Conservation (phyloP, 2,888 invertebrate genomes). For the Dolichopus griseipennis region DNA sequence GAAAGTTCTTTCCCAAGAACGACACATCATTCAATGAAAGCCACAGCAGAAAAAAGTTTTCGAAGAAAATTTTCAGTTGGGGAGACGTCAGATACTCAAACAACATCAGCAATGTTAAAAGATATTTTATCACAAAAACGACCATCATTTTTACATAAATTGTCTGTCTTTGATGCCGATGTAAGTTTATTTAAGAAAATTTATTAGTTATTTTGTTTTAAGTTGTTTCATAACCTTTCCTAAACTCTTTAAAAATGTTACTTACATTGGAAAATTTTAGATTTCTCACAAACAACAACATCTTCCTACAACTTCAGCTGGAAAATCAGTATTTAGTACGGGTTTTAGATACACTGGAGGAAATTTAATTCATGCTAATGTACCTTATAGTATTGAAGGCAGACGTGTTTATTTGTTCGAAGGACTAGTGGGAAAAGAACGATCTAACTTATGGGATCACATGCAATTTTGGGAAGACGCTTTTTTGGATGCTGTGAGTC, state of each 20-base stretch:
- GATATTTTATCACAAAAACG: slow-evolving; percentile 90
- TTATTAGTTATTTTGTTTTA: background rate
- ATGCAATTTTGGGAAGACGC: slow-evolving; percentile 99
- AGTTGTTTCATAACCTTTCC: too few species aligned
- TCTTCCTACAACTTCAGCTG: slow-evolving; percentile 51
- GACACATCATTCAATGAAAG: slow-evolving; percentile 51
- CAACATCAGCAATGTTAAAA: slow-evolving; percentile 85
- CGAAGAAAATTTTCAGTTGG: slow-evolving; percentile 56
- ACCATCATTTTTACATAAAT: slow-evolving; percentile 73
- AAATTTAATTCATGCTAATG: slow-evolving; percentile 71
- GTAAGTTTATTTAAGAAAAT: slow-evolving; percentile 50
- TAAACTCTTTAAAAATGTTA: too few species aligned
- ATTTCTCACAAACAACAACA: slow-evolving; percentile 17
- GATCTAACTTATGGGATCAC: slow-evolving; percentile 92
- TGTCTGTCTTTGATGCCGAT: slow-evolving; percentile 85
- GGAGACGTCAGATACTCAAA: slow-evolving; percentile 58
- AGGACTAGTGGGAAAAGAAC: slow-evolving; percentile 57
- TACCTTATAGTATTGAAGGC: slow-evolving; percentile 78
- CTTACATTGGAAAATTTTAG: background rate
- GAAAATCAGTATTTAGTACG: slow-evolving; percentile 79
- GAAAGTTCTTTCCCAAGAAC: slow-evolving; percentile 48
- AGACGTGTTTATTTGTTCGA: slow-evolving; percentile 88
- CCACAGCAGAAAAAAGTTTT: slow-evolving; percentile 36
- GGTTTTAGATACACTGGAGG: slow-evolving; percentile 83
- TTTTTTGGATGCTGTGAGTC: slow-evolving; percentile 92